phyloP scores from a whole-genome alignment of 2,888 invertebrate genomes.

The Lomographa bimaculata region DNA sequence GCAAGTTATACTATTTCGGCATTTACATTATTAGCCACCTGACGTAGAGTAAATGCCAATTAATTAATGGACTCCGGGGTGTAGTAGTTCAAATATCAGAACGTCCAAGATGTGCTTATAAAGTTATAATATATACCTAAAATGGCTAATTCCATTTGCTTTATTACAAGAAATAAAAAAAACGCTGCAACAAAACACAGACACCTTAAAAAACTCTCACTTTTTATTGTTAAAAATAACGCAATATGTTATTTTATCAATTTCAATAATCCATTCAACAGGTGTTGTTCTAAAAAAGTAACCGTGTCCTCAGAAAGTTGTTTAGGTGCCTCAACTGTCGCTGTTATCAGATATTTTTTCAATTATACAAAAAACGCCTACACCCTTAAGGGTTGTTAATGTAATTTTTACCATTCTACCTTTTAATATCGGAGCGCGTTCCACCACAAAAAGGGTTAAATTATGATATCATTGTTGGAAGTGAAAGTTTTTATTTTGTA shows the following conservation, averaged over 20 bases:
- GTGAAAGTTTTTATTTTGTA: too few relatives aligned
- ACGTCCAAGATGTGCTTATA: too few relatives aligned
- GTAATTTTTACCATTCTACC: slow-evolving; percentile 18
- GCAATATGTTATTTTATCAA: slow-evolving; percentile 59
- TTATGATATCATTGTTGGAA: slow-evolving; percentile 39
- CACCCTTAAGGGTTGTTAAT: slow-evolving; percentile 43
- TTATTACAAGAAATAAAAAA: too few relatives aligned
- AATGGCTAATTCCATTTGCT: too few relatives aligned
- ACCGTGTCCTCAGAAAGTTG: slow-evolving; percentile 69
- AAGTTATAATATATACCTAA: too few relatives aligned
- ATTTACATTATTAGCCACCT: too few relatives aligned
- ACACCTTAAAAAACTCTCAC: slow-evolving; percentile 24
- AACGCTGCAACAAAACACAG: slow-evolving; percentile 9
- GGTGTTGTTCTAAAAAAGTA: slow-evolving; percentile 67
- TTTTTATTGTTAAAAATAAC: slow-evolving; percentile 45
- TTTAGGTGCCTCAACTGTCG: slow-evolving; percentile 72
- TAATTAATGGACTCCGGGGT: too few relatives aligned
- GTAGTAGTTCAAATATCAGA: too few relatives aligned
- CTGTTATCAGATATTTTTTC: slow-evolving; percentile 66
- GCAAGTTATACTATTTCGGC: too few relatives aligned
- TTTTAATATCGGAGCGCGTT: slow-evolving; percentile 3
- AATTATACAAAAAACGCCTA: slow-evolving; percentile 45
- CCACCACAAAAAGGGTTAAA: slow-evolving; percentile 50
- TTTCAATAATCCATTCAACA: slow-evolving; percentile 69
- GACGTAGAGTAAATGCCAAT: too few relatives aligned